Base-by-base conservation (phyloP, 2,113 vertebrate genomes). In the Limanda limanda region DNA sequence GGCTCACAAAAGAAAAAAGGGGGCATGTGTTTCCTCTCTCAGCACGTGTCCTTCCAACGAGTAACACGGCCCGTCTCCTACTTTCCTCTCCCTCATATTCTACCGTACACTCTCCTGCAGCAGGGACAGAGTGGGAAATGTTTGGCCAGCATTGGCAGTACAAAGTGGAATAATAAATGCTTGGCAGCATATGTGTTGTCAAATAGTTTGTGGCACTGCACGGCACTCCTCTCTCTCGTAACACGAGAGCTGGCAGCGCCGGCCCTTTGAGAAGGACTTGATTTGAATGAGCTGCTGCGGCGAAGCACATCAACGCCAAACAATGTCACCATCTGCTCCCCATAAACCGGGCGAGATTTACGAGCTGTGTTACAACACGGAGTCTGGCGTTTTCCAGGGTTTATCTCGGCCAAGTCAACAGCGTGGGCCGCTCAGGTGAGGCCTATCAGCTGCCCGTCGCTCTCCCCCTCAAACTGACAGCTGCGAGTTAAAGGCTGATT, bases 21-120 rank as follows among this genome's bases (percentile, higher is more conserved):
- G 61, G 55, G 59, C 91, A 90, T 90, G 78, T 87, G 87, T 87
- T 91, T 91, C 90, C 91, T 86, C 65, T 79, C 85, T 81, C 79
- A 84, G 86, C 86, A 87, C 61, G 74, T 76, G 82, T 85, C 75
- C 78, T 78, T 89, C 87, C 83, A 91, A 80, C 21, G 55, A 40
- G 10, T 40, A 40, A 40, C 47, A 18, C 47, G 18, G 47, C 18
- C 47, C 40, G 40, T 42, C 40, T 42, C 75, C 56, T 72, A 67
- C 74, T 85, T 81, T 42, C 42, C 56, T 67, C 76, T 89, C 70
- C 67, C 68, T 73, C 70, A 57, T 76, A 51, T 57, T 82, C 60
- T 40, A 37, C 72, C 51, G 73, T 18, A 37, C 23, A 48, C 27
- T 71, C 12, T 11, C 18, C 9, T 58, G 25, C 68, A 71, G 67